These are phyloP conservation scores for Oreochromis grahami DNA, from an alignment of 2,797 vertebrate genomes.

Conservation along the genomic window DNA sequence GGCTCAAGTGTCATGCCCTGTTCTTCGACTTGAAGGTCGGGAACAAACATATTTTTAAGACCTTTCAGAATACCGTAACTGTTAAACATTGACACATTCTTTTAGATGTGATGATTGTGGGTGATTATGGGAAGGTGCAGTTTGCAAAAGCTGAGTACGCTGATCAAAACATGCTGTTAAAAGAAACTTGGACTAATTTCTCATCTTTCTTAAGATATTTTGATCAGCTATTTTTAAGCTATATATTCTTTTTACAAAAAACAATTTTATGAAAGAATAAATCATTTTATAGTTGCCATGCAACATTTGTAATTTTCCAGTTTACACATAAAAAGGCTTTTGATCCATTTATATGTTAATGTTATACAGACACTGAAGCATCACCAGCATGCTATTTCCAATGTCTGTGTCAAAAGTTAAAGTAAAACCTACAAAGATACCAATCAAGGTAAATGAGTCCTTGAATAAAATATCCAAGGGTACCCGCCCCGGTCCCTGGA, in stretches of 20 bases:
- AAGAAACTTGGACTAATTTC: background rate
- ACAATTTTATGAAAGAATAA: too few species aligned
- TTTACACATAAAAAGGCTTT: too few species aligned
- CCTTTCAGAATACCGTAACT: background rate
- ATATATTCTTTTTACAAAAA: background rate
- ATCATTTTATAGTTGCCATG: too few species aligned
- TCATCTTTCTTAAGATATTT: background rate
- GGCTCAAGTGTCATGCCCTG: slow-evolving; percentile 83
- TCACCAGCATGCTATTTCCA: background rate
- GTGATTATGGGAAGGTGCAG: background rate
- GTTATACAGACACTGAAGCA: background rate
- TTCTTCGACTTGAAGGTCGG: slow-evolving; percentile 88
- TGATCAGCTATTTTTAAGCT: background rate
- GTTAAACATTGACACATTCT: background rate
- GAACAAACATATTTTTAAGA: background rate
- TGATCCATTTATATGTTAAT: background rate
- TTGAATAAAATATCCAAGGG: background rate
- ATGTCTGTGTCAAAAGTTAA: background rate
- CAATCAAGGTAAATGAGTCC: background rate
- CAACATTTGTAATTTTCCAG: too few species aligned
- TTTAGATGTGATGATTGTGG: background rate
- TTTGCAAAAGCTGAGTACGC: background rate
- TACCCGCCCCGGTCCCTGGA: background rate
- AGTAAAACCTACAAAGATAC: background rate
- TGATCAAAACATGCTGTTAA: background rate